A percentile compares a stretch with the other conserved stretches of the same genome.
Evolutionary conservation across 2,113 vertebrate genomes (phyloP).

Genomic region (Genyomyrus donnyi): DNA sequence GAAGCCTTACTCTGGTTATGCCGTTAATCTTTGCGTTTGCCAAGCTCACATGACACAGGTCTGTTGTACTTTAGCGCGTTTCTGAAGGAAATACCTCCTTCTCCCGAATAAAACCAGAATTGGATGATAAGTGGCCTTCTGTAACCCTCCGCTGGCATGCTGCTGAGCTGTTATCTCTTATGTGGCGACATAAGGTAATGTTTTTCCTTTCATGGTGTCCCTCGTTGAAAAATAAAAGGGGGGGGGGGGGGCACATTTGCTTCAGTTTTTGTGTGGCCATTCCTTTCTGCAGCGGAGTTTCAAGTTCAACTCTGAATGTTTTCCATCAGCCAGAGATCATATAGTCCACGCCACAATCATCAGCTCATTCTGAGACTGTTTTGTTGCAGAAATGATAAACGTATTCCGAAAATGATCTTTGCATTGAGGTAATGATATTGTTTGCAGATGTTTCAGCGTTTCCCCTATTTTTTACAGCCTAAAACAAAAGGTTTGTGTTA

Average conservation of each 20-base stretch:
- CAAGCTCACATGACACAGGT: background rate
- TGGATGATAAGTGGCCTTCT: background rate
- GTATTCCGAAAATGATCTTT: background rate
- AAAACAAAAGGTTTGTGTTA: constrained; percentile 8
- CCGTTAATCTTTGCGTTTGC: background rate
- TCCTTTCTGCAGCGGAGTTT: background rate
- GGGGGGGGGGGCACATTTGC: background rate
- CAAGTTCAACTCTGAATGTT: background rate
- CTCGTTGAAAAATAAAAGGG: background rate
- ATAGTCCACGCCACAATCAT: background rate
- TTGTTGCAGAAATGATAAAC: constrained; percentile 3
- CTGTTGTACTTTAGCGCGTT: background rate
- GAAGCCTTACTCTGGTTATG: constrained; percentile 14
- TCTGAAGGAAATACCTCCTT: constrained; percentile 1
- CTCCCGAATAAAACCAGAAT: background rate
- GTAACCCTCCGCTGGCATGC: background rate
- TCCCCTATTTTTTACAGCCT: background rate
- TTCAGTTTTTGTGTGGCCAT: background rate
- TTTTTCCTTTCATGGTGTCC: constrained; percentile 1
- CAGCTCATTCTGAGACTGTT: background rate
- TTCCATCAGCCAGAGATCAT: background rate
- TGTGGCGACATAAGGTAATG: constrained; percentile 5
- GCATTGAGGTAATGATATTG: background rate
- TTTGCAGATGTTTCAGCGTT: constrained; percentile 7
- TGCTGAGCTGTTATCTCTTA: background rate